Evolutionary conservation across 2,797 vertebrate species (phyloP).

Genomic region (Eulemur mongoz): DNA sequence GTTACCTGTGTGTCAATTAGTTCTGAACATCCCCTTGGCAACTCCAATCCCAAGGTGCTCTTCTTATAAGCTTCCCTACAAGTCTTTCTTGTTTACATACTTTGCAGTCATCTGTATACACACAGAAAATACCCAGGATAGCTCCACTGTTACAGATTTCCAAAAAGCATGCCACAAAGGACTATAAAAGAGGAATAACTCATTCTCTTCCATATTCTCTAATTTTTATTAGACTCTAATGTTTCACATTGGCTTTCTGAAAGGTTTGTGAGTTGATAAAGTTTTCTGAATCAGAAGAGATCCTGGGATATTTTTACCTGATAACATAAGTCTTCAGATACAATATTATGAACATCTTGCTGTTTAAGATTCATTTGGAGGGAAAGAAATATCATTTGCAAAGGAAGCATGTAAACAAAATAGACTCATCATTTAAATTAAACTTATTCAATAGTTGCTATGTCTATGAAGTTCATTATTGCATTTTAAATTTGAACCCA

Average conservation of each 20-base stretch:
- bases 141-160: neutral
- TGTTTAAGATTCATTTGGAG: neutral
- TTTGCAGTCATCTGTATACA: neutral
- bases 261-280: neutral
- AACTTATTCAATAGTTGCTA: neutral
- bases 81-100: neutral
- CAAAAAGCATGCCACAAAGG: neutral
- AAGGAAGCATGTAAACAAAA: neutral
- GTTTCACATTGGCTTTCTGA: neutral
- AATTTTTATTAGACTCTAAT: slow-evolving; percentile 9
- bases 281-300: neutral
- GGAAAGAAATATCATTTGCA: slow-evolving; percentile 20
- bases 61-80: neutral
- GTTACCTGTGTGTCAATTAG: neutral
- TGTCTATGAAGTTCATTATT: neutral
- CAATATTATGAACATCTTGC: neutral
- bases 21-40: neutral
- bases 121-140: neutral
- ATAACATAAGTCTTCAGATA: neutral
- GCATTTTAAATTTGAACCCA: slow-evolving; percentile 25
- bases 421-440: neutral
- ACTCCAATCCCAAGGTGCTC: neutral
- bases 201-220: neutral
- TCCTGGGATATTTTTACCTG: neutral
- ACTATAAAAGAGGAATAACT: neutral